phyloP scores from a whole-genome alignment of 35 echinoderm and acorn worm species.

The Anneissia japonica region DNA sequence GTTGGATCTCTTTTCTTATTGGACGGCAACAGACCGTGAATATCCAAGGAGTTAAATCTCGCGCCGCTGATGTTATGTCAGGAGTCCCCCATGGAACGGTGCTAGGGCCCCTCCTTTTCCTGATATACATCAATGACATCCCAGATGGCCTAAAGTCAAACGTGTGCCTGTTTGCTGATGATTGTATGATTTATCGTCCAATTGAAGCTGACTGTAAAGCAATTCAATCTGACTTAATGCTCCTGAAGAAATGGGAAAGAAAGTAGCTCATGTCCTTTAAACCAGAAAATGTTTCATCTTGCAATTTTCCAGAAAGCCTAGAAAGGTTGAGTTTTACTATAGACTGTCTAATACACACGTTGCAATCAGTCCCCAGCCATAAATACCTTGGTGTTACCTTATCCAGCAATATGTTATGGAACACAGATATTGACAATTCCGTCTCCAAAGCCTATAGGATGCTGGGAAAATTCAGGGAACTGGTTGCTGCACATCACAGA shows the following conservation, averaged over 20 bases:
- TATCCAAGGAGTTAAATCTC: slow-evolving; percentile 6
- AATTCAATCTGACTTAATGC: slow-evolving; percentile 20
- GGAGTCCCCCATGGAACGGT: slow-evolving; percentile 34
- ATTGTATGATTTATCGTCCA: slow-evolving; percentile 15
- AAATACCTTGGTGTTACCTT: slow-evolving; percentile 20
- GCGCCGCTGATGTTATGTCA: not conserved
- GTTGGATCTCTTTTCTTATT: slow-evolving; percentile 20
- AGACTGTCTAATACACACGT: not conserved
- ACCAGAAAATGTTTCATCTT: slow-evolving; percentile 26
- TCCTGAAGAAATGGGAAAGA: slow-evolving; percentile 12
- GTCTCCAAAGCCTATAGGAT: too few relatives aligned
- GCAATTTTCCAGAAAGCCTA: slow-evolving; percentile 7
- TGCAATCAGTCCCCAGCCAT: not conserved
- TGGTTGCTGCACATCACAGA: too few relatives aligned
- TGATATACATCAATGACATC: slow-evolving; percentile 45
- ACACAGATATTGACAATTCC: slow-evolving; percentile 21
- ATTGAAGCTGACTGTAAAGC: not conserved
- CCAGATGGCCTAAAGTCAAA: slow-evolving; percentile 17
- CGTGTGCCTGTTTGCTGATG: slow-evolving; percentile 28
- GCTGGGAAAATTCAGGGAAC: too few relatives aligned
- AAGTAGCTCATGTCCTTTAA: slow-evolving; percentile 23
- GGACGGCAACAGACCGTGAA: not conserved
- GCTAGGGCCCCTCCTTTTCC: slow-evolving; percentile 29
- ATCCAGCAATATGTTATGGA: slow-evolving; percentile 20
- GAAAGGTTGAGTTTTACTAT: not conserved